Evolutionary conservation across 2,888 invertebrate genomes (phyloP).

Genomic region (Hypsopygia costalis): DNA sequence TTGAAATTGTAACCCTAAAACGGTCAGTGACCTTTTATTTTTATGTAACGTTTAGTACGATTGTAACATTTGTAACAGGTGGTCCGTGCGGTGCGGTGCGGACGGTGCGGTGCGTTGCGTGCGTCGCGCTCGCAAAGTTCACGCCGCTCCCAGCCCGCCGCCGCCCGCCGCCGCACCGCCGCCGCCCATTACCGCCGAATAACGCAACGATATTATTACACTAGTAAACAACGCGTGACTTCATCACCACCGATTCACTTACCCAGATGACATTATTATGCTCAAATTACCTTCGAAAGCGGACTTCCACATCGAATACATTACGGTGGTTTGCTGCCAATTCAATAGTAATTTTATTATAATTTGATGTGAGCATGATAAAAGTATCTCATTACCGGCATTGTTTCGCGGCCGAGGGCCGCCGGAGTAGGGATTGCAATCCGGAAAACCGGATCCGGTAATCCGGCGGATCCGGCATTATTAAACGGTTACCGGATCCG

Average conservation of each 20-base stretch:
- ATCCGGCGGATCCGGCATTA: too few species aligned
- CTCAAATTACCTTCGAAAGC: conserved; percentile 41
- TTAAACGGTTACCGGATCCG: too few species aligned
- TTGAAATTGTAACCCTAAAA: too few species aligned
- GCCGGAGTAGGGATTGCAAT: too few species aligned
- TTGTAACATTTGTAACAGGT: too few species aligned
- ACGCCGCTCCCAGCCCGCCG: conserved; percentile 36
- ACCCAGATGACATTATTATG: conserved; percentile 54
- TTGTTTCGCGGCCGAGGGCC: conserved; percentile 15
- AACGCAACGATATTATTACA: conserved; percentile 31
- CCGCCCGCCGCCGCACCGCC: conserved; percentile 10
- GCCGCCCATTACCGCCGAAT: conserved; percentile 11
- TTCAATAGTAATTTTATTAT: conserved; percentile 48
- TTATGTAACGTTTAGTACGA: too few species aligned
- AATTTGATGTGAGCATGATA: conserved; percentile 33
- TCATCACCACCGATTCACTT: conserved; percentile 45
- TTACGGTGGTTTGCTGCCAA: conserved; percentile 40
- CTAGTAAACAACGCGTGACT: conserved; percentile 55
- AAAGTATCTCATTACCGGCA: conserved; percentile 12
- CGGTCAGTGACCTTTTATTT: too few species aligned
- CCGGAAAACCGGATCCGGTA: too few species aligned
- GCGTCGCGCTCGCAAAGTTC: conserved; percentile 38
- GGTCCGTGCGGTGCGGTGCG: too few species aligned
- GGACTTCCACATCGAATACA: conserved; percentile 33
- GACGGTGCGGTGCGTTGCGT: conserved; percentile 15